Percentiles rank a stretch among this genome's conserved stretches.
phyloP scores from a whole-genome alignment of 2,888 invertebrate species.

The Vandiemenella viatica region DNA sequence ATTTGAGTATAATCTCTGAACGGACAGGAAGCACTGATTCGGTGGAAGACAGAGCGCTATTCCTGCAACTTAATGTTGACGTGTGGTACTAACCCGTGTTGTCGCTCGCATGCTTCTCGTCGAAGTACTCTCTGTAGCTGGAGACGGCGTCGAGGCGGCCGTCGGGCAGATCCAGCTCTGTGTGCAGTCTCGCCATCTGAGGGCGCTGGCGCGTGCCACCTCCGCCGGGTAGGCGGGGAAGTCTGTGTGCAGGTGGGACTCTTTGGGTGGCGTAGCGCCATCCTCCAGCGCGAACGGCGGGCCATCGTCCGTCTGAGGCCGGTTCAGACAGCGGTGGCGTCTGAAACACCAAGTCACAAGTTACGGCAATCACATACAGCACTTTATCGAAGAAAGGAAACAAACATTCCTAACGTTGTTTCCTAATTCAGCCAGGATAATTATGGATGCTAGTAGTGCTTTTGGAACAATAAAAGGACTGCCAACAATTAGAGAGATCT shows the following conservation, averaged over 20 bases:
- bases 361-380: too few species aligned
- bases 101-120: constrained; percentile 45
- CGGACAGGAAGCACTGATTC: too few species aligned
- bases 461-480: too few species aligned
- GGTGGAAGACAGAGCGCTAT: too few species aligned
- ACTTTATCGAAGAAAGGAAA: too few species aligned
- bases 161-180: constrained; percentile 20
- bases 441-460: too few species aligned
- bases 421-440: too few species aligned
- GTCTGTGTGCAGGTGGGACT: constrained; percentile 21
- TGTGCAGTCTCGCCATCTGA: constrained; percentile 22
- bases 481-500: too few species aligned
- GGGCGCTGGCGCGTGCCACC: constrained; percentile 24
- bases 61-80: too few species aligned
- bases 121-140: constrained; percentile 48
- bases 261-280: constrained; percentile 15
- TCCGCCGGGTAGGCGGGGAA: constrained; percentile 22
- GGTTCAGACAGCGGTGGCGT: constrained; percentile 71
- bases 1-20: too few species aligned
- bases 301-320: constrained; percentile 27
- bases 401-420: too few species aligned
- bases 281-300: constrained; percentile 20
- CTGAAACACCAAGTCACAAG: too few species aligned
- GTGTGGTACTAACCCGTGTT: constrained; percentile 31
- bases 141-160: constrained; percentile 35